Evolutionary conservation across 2,113 vertebrate species (phyloP).

Genomic region (Hystrix brachyura): DNA sequence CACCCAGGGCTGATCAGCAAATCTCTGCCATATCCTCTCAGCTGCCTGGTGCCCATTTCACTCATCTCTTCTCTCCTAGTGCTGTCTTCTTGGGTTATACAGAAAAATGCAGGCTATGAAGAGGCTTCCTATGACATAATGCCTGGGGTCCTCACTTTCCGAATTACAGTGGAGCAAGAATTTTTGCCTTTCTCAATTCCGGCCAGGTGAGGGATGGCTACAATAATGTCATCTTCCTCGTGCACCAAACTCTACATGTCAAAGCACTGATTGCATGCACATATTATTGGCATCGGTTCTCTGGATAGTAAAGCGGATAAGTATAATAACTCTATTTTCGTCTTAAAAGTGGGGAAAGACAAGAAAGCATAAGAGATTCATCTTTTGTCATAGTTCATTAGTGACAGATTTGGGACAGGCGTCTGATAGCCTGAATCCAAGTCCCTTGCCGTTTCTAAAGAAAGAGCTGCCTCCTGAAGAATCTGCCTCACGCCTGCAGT

Average conservation of each 20-base stretch:
- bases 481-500: background rate
- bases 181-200: background rate
- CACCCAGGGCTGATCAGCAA: background rate
- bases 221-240: background rate
- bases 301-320: background rate
- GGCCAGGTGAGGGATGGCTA: background rate
- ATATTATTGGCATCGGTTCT: background rate
- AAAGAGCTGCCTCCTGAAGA: background rate
- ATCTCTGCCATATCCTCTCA: background rate
- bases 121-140: background rate
- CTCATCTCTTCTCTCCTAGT: background rate
- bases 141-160: background rate
- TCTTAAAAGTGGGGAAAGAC: background rate
- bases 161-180: background rate
- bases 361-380: background rate
- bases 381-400: background rate
- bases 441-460: background rate
- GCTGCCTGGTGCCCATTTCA: background rate
- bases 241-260: background rate
- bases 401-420: background rate
- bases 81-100: background rate
- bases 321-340: background rate
- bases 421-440: background rate
- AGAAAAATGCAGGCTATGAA: slow-evolving; percentile 7
- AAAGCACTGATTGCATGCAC: background rate